Percentiles rank a stretch among this genome's conserved stretches.
Conservation (phyloP, 2,797 vertebrate species). For the Urophycis tenuis region DNA sequence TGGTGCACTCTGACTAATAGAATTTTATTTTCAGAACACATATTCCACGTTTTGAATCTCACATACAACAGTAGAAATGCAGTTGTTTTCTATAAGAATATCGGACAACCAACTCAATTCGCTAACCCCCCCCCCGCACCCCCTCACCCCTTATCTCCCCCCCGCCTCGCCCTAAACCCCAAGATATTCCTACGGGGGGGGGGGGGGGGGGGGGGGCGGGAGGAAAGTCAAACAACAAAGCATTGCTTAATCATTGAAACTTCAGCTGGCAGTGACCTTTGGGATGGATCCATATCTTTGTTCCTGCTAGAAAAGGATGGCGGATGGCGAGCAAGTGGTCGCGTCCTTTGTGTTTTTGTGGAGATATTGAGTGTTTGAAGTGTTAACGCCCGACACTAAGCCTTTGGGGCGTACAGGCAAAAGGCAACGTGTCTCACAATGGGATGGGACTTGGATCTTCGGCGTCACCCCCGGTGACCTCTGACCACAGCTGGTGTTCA, state of each 20-base stretch:
- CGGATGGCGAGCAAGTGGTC: constrained; percentile 69
- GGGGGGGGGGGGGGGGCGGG: constrained; percentile 55
- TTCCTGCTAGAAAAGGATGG: constrained; percentile 68
- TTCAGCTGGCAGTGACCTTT: constrained; percentile 75
- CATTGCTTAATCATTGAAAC: constrained; percentile 71
- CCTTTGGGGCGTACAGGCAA: constrained; percentile 71
- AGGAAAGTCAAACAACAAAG: constrained; percentile 75
- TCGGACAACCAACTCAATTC: constrained; percentile 56
- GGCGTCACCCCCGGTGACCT: constrained; percentile 69
- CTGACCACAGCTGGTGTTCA: constrained; percentile 69
- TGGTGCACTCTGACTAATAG: background rate
- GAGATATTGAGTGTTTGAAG: constrained; percentile 82
- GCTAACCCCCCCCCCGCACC: constrained; percentile 38
- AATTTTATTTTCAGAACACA: background rate
- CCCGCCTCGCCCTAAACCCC: too few species aligned
- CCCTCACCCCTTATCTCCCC: too few species aligned
- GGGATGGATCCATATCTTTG: constrained; percentile 73
- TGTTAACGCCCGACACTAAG: constrained; percentile 78
- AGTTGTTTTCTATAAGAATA: constrained; percentile 45
- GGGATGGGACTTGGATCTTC: constrained; percentile 76
- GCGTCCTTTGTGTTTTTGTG: constrained; percentile 76
- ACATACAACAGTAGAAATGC: constrained; percentile 16
- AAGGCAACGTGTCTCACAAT: constrained; percentile 74
- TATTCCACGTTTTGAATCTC: background rate
- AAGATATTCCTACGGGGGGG: constrained; percentile 52